phyloP scores from a whole-genome alignment of 2,888 invertebrate genomes.

The Drosophila gaucha region DNA sequence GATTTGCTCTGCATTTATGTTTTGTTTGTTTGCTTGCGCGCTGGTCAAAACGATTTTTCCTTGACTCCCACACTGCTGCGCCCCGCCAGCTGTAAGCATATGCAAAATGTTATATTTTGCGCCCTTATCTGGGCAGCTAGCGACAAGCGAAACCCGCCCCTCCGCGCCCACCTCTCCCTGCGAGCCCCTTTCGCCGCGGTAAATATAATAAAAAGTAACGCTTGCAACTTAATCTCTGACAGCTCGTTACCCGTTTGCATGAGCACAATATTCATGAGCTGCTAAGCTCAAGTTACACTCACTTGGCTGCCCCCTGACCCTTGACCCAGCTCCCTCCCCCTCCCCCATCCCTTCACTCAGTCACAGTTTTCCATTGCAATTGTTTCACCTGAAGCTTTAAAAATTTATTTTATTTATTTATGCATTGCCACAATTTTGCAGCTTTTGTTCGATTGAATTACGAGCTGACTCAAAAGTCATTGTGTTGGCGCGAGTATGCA shows the following conservation, averaged over 20 bases:
- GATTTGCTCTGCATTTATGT: slow-evolving; percentile 22
- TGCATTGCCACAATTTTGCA: slow-evolving; percentile 61
- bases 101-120: slow-evolving; percentile 76
- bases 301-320: slow-evolving; percentile 37
- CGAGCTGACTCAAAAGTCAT: slow-evolving; percentile 26
- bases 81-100: slow-evolving; percentile 61
- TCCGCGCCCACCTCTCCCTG: not conserved
- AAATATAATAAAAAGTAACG: slow-evolving; percentile 81
- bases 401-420: slow-evolving; percentile 55
- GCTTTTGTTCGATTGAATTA: slow-evolving; percentile 71
- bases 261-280: slow-evolving; percentile 82
- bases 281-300: slow-evolving; percentile 81
- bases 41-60: slow-evolving; percentile 80
- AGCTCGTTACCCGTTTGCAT: slow-evolving; percentile 80
- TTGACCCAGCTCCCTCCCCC: slow-evolving; percentile 5
- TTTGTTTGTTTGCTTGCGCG: slow-evolving; percentile 56
- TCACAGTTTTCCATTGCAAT: slow-evolving; percentile 27
- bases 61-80: slow-evolving; percentile 31
- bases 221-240: slow-evolving; percentile 82
- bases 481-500: slow-evolving; percentile 1
- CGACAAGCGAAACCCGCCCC: slow-evolving; percentile 40
- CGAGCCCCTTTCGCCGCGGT: slow-evolving; percentile 36
- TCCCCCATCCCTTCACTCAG: no score
- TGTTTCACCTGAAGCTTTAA: slow-evolving; percentile 65
- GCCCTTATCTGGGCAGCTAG: slow-evolving; percentile 68